phyloP scores from a whole-genome alignment of 2,888 invertebrate genomes.

The Cheilosia grossa region DNA sequence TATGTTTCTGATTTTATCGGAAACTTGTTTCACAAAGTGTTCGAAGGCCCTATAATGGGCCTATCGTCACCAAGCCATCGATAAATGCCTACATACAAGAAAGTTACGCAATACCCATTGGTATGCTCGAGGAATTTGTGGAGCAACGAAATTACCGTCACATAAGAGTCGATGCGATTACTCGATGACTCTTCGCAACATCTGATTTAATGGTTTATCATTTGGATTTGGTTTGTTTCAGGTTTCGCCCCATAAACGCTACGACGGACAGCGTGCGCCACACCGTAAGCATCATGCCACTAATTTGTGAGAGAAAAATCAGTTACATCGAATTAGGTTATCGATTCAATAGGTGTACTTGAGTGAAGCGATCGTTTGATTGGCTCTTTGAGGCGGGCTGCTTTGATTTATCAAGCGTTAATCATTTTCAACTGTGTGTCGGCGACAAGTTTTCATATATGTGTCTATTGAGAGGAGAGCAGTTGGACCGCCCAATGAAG shows the following conservation, averaged over 20 bases:
- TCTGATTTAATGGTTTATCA: constrained; percentile 13
- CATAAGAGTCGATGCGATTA: constrained; percentile 37
- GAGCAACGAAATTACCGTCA: constrained; percentile 6
- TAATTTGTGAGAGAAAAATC: constrained; percentile 29
- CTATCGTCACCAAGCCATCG: neutral
- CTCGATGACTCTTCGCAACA: constrained; percentile 2
- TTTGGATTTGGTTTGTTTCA: constrained; percentile 34
- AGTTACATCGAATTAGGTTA: constrained; percentile 34
- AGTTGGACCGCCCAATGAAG: neutral
- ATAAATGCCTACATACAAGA: neutral
- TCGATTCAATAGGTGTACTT: constrained; percentile 44
- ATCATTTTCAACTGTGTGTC: constrained; percentile 37
- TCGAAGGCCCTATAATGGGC: neutral
- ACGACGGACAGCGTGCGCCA: constrained; percentile 8
- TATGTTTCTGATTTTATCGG: constrained; percentile 34
- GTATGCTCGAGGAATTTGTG: constrained; percentile 23
- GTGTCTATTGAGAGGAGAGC: constrained; percentile 8
- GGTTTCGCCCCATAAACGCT: constrained; percentile 36
- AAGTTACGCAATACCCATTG: constrained; percentile 29
- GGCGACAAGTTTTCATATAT: constrained; percentile 3
- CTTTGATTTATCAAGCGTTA: constrained; percentile 56
- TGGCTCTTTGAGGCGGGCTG: constrained; percentile 26
- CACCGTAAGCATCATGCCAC: constrained; percentile 32
- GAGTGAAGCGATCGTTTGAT: constrained; percentile 58
- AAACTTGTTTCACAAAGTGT: constrained; percentile 36